Evolutionary conservation across 2,888 invertebrate genomes (phyloP).

Genomic region (Lymantria dispar): DNA sequence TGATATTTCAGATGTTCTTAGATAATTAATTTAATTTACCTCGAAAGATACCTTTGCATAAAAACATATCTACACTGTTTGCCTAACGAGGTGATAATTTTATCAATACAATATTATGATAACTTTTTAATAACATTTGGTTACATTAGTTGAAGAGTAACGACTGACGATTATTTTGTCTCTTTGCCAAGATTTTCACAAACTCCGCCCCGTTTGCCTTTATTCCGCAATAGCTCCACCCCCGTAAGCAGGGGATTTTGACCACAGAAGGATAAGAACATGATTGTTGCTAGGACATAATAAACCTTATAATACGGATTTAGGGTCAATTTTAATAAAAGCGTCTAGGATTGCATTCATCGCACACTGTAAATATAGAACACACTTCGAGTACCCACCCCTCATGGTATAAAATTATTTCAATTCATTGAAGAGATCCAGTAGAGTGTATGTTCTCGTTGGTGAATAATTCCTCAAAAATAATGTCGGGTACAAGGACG

Average conservation of each 20-base stretch:
- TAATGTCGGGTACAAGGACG: conserved; percentile 75
- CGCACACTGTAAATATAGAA: conserved; percentile 26
- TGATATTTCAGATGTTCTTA: too few species aligned
- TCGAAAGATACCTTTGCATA: too few species aligned
- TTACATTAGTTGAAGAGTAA: too few species aligned
- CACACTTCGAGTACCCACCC: conserved; percentile 45
- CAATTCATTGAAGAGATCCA: conserved; percentile 36
- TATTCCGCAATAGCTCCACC: conserved; percentile 54
- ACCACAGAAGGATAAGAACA: conserved; percentile 24
- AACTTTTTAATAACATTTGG: too few species aligned
- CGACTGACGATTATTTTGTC: not conserved
- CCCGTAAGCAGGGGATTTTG: conserved; percentile 39
- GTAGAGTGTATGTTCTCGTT: conserved; percentile 35
- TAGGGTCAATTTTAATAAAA: conserved; percentile 19
- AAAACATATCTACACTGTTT: too few species aligned
- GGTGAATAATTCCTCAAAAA: conserved; percentile 11
- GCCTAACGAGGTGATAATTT: too few species aligned
- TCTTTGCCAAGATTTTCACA: conserved; percentile 5
- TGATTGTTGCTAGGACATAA: conserved; percentile 19
- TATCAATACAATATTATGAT: too few species aligned
- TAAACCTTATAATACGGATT: conserved; percentile 32
- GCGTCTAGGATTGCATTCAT: conserved; percentile 6
- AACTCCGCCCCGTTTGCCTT: conserved; percentile 52
- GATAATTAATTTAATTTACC: too few species aligned
- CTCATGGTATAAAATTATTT: conserved; percentile 62